These are phyloP conservation scores for Alexandromys fortis DNA, from an alignment of 2,113 vertebrate species.

Conservation along the genomic window DNA sequence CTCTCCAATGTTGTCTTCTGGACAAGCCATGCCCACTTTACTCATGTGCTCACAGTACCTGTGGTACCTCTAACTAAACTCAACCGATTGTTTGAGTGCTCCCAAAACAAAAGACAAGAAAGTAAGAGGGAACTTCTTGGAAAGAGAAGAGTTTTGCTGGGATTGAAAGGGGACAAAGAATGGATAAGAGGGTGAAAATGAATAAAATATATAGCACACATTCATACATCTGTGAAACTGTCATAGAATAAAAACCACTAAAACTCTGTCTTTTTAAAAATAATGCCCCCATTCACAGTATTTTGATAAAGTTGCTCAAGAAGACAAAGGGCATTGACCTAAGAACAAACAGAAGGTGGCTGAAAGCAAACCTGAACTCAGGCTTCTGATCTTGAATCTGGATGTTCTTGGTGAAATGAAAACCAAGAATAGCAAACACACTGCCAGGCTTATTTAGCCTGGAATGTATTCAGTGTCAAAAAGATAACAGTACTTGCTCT, in stretches of 20 bases:
- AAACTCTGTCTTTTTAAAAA: background rate
- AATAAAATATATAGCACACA: too few relatives aligned
- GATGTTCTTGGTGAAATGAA: background rate
- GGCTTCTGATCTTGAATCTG: background rate
- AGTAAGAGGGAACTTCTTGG: background rate
- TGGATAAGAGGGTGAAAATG: background rate
- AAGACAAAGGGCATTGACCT: background rate
- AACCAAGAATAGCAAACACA: conserved; percentile 7
- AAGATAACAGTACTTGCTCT: conserved; percentile 31
- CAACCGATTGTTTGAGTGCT: too few relatives aligned
- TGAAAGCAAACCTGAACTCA: background rate
- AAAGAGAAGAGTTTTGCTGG: background rate
- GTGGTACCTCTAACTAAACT: background rate
- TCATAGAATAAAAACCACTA: background rate
- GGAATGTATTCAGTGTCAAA: conserved; percentile 65
- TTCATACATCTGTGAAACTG: background rate
- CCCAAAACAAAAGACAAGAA: background rate
- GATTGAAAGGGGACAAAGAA: too few relatives aligned
- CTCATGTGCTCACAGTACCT: background rate
- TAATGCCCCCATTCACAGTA: background rate
- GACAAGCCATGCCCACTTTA: background rate
- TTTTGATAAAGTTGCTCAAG: background rate
- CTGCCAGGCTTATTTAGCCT: conserved; percentile 40
- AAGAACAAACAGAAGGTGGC: background rate
- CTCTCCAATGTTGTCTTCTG: background rate